phyloP scores from a whole-genome alignment of 2,888 invertebrate species.

The Podabrus alpinus region DNA sequence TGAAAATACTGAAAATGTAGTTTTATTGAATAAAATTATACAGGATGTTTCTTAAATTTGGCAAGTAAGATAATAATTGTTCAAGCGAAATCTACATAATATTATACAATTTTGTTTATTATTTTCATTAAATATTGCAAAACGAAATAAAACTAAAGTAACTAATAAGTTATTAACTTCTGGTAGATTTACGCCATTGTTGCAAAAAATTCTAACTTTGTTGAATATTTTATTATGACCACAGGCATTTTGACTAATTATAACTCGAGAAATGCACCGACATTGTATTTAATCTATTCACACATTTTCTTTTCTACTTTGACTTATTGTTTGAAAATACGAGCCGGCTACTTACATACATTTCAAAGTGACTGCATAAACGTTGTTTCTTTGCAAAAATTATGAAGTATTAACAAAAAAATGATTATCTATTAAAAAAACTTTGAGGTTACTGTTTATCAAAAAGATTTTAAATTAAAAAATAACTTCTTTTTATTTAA shows the following conservation, averaged over 20 bases:
- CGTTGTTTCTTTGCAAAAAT: background rate
- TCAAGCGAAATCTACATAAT: too few species aligned
- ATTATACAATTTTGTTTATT: background rate
- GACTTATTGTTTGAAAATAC: slow-evolving; percentile 32
- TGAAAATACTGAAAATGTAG: too few species aligned
- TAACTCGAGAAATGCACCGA: slow-evolving; percentile 37
- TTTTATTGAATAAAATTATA: too few species aligned
- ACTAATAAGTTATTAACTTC: background rate
- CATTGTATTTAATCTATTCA: slow-evolving; percentile 43
- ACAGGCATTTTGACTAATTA: slow-evolving; percentile 40
- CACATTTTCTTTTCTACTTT: slow-evolving; percentile 38
- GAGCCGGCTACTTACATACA: slow-evolving; percentile 5
- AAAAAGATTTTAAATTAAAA: background rate
- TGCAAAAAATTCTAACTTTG: slow-evolving; percentile 1
- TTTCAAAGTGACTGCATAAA: slow-evolving; percentile 20
- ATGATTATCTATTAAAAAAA: background rate
- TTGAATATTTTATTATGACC: slow-evolving; percentile 14
- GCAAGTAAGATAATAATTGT: too few species aligned
- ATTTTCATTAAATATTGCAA: background rate
- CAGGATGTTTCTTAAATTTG: too few species aligned
- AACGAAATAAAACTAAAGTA: background rate
- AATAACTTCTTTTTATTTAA: background rate
- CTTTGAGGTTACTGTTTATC: background rate
- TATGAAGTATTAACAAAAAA: background rate
- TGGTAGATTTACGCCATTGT: background rate